Conservation (phyloP, 2,797 vertebrate species). For the Vireo griseus region DNA sequence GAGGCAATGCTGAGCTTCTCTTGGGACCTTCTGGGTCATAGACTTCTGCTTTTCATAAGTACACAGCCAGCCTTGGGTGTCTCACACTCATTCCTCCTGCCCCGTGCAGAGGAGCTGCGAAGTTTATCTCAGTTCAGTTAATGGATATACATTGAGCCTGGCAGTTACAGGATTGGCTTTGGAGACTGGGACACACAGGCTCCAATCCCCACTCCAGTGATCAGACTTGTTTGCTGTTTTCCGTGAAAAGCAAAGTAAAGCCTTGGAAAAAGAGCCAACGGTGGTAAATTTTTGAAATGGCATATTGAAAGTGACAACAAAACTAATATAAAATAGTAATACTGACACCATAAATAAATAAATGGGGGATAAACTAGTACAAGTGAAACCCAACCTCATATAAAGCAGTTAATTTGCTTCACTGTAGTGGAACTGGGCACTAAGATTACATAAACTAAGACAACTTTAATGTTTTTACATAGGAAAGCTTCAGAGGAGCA, state of each 20-base stretch:
- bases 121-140: background rate
- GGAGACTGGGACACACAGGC: fast-evolving
- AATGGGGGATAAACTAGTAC: background rate
- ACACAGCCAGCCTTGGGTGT: background rate
- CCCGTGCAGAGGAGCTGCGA: background rate
- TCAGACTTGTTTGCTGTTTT: fast-evolving
- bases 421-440: background rate
- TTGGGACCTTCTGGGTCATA: background rate
- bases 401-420: background rate
- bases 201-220: background rate
- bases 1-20: background rate
- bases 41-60: background rate
- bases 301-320: background rate
- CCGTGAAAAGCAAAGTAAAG: background rate
- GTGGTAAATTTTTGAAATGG: background rate
- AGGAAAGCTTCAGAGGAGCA: background rate
- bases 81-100: background rate
- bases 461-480: background rate
- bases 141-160: fast-evolving
- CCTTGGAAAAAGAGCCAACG: background rate
- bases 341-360: background rate
- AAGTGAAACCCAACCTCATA: background rate
- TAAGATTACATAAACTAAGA: background rate
- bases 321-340: background rate
- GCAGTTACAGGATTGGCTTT: background rate